Evolutionary conservation across 2,888 invertebrate genomes (phyloP).

Genomic region (Caenorhabditis auriculariae): DNA sequence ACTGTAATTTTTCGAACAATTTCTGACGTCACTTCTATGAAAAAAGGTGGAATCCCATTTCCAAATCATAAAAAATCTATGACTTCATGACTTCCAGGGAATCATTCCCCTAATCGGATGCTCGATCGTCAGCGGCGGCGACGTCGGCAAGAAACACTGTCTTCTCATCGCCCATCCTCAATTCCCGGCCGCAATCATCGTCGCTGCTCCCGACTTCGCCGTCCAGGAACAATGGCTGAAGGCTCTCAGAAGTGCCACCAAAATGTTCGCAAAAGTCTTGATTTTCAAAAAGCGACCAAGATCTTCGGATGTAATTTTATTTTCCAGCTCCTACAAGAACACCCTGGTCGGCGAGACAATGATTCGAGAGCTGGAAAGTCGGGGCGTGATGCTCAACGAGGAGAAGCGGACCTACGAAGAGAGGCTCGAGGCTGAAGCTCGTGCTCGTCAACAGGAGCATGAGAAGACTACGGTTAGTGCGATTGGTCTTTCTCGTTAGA

Average conservation of each 20-base stretch:
- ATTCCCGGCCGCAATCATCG: constrained; percentile 48
- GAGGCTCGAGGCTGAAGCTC: constrained; percentile 43
- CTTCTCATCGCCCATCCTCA: constrained; percentile 55
- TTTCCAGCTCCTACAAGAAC: constrained; percentile 53
- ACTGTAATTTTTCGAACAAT: no score
- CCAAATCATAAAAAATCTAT: neutral
- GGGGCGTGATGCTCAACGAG: constrained; percentile 45
- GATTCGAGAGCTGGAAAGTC: constrained; percentile 45
- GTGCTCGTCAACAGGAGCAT: constrained; percentile 44
- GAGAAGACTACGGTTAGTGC: constrained; percentile 40
- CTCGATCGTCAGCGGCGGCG: constrained; percentile 54
- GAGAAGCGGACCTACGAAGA: constrained; percentile 52
- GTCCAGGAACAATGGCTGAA: constrained; percentile 51
- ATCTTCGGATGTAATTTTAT: neutral
- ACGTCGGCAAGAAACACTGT: constrained; percentile 51
- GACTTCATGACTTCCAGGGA: constrained; percentile 31
- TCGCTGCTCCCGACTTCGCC: constrained; percentile 45
- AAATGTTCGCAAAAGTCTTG: constrained; percentile 34
- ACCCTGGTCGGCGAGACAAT: constrained; percentile 52
- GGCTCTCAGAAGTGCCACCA: constrained; percentile 51
- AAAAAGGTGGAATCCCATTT: no score
- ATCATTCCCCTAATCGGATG: constrained; percentile 56
- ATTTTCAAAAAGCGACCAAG: neutral
- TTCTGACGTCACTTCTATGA: no score
- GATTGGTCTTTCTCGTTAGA: constrained; percentile 1